Evolutionary conservation across 2,888 invertebrate genomes (phyloP).

Genomic region (Andrena bicolor): DNA sequence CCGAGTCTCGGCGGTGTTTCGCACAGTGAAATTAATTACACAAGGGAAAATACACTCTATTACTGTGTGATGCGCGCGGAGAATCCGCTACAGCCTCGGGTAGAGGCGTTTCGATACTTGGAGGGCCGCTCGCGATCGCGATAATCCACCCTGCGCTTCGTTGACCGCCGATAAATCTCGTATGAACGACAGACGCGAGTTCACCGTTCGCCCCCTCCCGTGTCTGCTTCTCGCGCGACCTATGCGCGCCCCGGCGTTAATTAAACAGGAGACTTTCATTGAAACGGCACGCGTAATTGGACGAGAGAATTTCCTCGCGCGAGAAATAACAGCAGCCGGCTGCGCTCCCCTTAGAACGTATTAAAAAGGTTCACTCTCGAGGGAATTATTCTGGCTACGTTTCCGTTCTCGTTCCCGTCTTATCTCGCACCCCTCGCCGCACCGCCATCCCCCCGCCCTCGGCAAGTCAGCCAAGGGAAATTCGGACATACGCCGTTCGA

Average conservation of each 20-base stretch:
- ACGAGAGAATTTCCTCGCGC: background rate
- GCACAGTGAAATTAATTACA: slow-evolving; percentile 23
- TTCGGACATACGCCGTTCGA: slow-evolving; percentile 6
- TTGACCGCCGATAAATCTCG: slow-evolving; percentile 17
- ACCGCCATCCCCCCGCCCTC: background rate
- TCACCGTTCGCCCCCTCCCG: no score
- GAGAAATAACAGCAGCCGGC: slow-evolving; percentile 4
- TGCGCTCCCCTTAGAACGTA: slow-evolving; percentile 12
- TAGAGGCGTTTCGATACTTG: background rate
- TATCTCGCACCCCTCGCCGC: background rate
- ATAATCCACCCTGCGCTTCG: background rate
- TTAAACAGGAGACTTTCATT: slow-evolving; percentile 24
- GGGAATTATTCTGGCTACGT: slow-evolving; percentile 19
- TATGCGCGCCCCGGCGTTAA: background rate
- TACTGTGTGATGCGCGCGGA: background rate
- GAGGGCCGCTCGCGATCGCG: background rate
- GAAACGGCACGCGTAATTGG: slow-evolving; percentile 32
- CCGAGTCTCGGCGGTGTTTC: slow-evolving; percentile 32
- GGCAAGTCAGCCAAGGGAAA: slow-evolving; percentile 5
- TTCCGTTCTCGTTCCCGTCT: slow-evolving; percentile 14
- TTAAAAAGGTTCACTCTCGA: slow-evolving; percentile 2
- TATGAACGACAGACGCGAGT: background rate
- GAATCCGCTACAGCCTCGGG: background rate
- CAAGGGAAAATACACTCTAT: slow-evolving; percentile 18
- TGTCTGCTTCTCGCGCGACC: background rate